Evolutionary conservation across 2,113 vertebrate genomes (phyloP), one percentile per base, ranked within the genome.

Genomic region (Laterallus jamaicensis): DNA sequence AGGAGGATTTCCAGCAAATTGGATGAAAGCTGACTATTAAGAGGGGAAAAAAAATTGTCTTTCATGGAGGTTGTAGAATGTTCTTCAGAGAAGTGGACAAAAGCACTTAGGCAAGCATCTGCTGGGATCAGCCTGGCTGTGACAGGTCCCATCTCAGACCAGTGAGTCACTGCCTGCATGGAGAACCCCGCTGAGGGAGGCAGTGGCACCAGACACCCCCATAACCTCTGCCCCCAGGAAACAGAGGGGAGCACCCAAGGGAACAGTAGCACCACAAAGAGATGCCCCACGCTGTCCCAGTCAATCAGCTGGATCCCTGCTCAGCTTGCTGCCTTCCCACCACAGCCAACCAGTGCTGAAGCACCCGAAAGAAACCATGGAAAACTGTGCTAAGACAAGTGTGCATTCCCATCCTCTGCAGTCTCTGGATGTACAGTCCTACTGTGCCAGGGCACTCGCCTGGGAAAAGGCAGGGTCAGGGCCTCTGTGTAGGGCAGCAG

Each of bases 191-290:
- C 26, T 6, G 37, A 52, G 6, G 63, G 80, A 39, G 32, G 1
- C 1, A 10, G 49, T 1, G 2, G 37, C n/a, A 32, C 58, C 28
- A 54, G 31, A n/a, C 28, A 10, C 1, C 0, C 4, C 2, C 0
- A 24, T 4, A 73, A 16, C n/a, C 62, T 29, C 63, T 20, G 58
- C 9, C 32, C 17, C 12, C 42, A 5, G 11, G 24, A 19, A 19
- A 5, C 2, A 2, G 37, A 59, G 13, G 20, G 60, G 32, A 67
- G 60, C 24, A 10, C 35, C 8, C 1, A 0, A 37, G 50, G 66
- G 29, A 32, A 18, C 2, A 9, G 31, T 1, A 20, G 29, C 78
- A 37, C 59, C 44, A 15, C 31, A 26, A n/a, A 55, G 18, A 14
- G 49, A 9, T 29, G n/a, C 54, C n/a, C 18, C 16, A n/a, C 29